Percentiles rank a stretch among this genome's conserved stretches.
phyloP scores from a whole-genome alignment of 2,797 vertebrate species.

The Sebastes minor region DNA sequence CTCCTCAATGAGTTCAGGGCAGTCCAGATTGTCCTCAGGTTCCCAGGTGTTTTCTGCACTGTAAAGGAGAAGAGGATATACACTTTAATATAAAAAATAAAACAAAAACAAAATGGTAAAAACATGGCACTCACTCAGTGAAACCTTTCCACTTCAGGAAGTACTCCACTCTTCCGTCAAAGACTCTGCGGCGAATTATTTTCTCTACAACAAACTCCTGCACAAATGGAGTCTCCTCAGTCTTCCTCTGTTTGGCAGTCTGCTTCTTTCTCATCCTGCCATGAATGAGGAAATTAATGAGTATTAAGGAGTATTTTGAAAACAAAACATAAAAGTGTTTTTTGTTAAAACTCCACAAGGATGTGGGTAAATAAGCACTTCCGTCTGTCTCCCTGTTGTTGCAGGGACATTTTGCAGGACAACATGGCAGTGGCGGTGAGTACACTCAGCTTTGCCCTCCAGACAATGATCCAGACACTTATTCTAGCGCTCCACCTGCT shows the following conservation, averaged over 20 bases:
- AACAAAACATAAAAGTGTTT: neutral
- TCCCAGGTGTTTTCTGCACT: slow-evolving; percentile 99
- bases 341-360: neutral
- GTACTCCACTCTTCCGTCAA: slow-evolving; percentile 96
- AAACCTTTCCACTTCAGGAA: slow-evolving; percentile 99
- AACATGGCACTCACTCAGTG: slow-evolving; percentile 89
- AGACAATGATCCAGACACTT: slow-evolving; percentile 34
- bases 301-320: too few relatives aligned
- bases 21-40: slow-evolving; percentile 98
- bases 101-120: too few relatives aligned
- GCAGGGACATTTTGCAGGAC: neutral
- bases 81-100: neutral
- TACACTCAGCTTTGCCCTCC: slow-evolving; percentile 27
- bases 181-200: slow-evolving; percentile 91
- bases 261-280: slow-evolving; percentile 99
- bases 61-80: neutral
- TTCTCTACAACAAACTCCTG: slow-evolving; percentile 98
- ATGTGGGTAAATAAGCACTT: neutral
- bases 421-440: slow-evolving; percentile 39
- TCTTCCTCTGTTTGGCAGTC: slow-evolving; percentile 97
- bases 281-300: slow-evolving; percentile 19
- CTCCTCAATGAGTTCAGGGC: slow-evolving; percentile 95
- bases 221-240: slow-evolving; percentile 92
- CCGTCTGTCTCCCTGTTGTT: neutral
- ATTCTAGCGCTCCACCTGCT: slow-evolving; percentile 70